Base-by-base conservation (phyloP, 2,888 invertebrate species). In the Agriopis marginaria region DNA sequence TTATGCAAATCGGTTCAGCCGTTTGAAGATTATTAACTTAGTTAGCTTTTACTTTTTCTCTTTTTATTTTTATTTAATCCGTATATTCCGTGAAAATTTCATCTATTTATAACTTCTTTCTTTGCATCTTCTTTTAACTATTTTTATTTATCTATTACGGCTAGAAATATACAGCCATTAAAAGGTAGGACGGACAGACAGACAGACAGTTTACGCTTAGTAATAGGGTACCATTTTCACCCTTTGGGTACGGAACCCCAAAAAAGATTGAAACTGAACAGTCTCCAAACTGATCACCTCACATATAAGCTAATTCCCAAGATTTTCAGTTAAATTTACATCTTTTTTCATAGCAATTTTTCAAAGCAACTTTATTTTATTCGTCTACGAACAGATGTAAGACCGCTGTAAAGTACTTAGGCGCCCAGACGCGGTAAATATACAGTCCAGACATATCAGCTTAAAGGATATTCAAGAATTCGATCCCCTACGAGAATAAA, bases 381-480 rank as follows among this genome's bases (percentile, higher is more conserved):
- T 56, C 44, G n/a, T 49, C 49, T 55, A 12, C 23, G 6, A 17
- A 14, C 17, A 66, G 39, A 66, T 51, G 49, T 40, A 45, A 61
- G 42, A 40, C 58, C 32, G 32, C 7, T 32, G 0, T 47, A 63
- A 68, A 53, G 32, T n/a, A 9, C 53, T 58, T 62, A 65, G 17
- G 40, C 55, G 17, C n/a, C 63, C 53, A 71, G 66, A 67, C 70
- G n/a, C n/a, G 51, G 49, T 61, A 63, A 63, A 71, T 66, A 63
- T 63, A 8, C 55, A 56, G 45, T 39, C 66, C 70, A 70, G 70
- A 70, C 70, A 63, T 51, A 66, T 63, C 55, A 70, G 70, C 66
- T 66, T 66, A 70, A 55, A 45, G 60, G 51, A 64, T 70, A 64
- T 70, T 63, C 63, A 49, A 62, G 63, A 68, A 70, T 65, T 66